Evolutionary conservation across 2,888 invertebrate genomes (phyloP), one percentile per base, ranked within the genome.

Genomic region (Branchipolynoe longqiensis): DNA sequence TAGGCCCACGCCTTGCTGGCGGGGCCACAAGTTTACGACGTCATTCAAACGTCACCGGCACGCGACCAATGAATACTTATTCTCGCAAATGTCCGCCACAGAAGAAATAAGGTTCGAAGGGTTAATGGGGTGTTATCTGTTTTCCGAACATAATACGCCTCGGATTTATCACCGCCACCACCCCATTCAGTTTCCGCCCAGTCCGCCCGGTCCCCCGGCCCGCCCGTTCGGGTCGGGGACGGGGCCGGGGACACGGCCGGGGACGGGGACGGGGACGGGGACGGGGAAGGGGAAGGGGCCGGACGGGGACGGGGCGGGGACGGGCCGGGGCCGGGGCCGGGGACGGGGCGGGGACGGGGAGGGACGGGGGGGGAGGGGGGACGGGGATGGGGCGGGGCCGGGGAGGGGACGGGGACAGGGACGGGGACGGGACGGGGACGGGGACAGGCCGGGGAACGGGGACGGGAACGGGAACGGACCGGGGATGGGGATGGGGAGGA

Each of bases 51-150:
- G 69, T 69, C 69, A 69, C 69, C 69, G 38, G n/a, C n/a, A 14
- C 69, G 14, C 33, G 38, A 18, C 69, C 69, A 69, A 69, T 69
- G 69, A 69, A 69, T 69, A 69, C 69, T 69, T 69, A 69, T 69
- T 69, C 38, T 38, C 69, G 69, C 69, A 69, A 69, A 69, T 69
- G 69, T 38, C 69, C 69, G 36, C 69, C 69, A 69, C 69, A 69
- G 69, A 69, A 69, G 69, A 69, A 69, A 69, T 69, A 69, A 69
- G 69, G 69, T 69, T 33, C 69, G 69, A 1, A 38, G 25, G 69
- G 69, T 69, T 69, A 69, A 69, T 69, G 69, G 38, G 33, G 69
- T 69, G 69, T 69, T 69, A 69, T 69, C 69, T 69, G 69, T 69
- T 69, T 69, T 69, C 33, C 22, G 36, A 69, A 69, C 69, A 69